Evolutionary conservation across 2,113 vertebrate species (phyloP).

Genomic region (Thermophis baileyi): DNA sequence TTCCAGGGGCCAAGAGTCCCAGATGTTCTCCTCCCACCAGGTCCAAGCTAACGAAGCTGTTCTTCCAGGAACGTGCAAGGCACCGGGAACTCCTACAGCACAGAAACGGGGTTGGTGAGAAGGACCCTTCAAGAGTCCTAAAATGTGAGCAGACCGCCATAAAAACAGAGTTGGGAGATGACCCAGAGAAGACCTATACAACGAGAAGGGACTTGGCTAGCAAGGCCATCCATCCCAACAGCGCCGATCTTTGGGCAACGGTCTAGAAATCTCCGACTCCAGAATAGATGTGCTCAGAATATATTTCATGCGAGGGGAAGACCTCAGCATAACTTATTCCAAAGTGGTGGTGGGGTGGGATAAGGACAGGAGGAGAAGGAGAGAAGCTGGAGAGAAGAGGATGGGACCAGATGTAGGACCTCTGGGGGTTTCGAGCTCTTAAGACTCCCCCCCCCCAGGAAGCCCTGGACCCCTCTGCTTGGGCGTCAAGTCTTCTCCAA

Average conservation of each 20-base stretch:
- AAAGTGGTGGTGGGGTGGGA: background rate
- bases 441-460: background rate
- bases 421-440: background rate
- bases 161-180: fast-evolving
- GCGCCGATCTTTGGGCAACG: background rate
- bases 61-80: background rate
- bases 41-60: too few relatives aligned
- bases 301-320: background rate
- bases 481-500: too few relatives aligned
- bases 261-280: background rate
- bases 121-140: background rate
- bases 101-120: fast-evolving
- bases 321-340: background rate
- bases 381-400: background rate
- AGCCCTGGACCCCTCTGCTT: background rate
- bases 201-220: background rate
- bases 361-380: background rate
- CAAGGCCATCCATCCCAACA: background rate
- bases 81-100: background rate
- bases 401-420: background rate
- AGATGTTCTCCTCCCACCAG: background rate
- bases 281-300: background rate
- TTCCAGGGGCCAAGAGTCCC: background rate
- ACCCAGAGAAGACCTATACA: background rate
- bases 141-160: background rate